Base-by-base conservation (phyloP, 1,140 invertebrate species). In the Drosophila repletoides region DNA sequence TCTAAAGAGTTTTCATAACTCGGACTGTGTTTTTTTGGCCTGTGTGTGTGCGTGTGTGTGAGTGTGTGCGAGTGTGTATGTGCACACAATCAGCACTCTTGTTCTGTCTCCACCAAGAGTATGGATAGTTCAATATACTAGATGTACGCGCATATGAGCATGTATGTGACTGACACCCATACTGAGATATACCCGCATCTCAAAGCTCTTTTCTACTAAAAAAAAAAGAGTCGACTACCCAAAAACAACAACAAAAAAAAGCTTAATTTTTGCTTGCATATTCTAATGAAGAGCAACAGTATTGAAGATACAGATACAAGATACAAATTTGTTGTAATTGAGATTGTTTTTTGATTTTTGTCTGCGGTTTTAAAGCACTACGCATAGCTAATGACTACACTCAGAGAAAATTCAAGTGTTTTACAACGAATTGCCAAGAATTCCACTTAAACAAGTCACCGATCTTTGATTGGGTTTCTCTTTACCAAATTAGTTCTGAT, bases 1-100 rank as follows among this genome's bases (percentile, higher is more conserved):
- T 68, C 49, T 53, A 63, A 68, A 68, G 65, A 63, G 48, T 63
- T 68, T 67, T 68, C 48, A 67, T 67, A 67, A 60, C 64, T 52
- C 36, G 41, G 26, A 29, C 14, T 22, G n/a, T n/a, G n/a, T n/a
- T n/a, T n/a, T n/a, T n/a, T n/a, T n/a, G n/a, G n/a, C n/a, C n/a
- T n/a, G n/a, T n/a, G n/a, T n/a, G n/a, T n/a, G 14, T 21, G 26
- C 36, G 52, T 9, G 38, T 33, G 52, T 43, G 19, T 43, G 17
- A 3, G 17, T 5, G 10, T 43, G 34, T 48, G 2, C 9, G 36
- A 10, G 19, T 34, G 29, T 29, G 56, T 40, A 46, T 60, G 52
- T 36, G 31, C 10, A 26, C 26, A 66, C 63, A 66, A 63, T 68
- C 58, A 48, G 31, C 58, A 46, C 58, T 52, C 31, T 68, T 68